Evolutionary conservation across 2,113 vertebrate genomes (phyloP).

Genomic region (Periophthalmus modestus): DNA sequence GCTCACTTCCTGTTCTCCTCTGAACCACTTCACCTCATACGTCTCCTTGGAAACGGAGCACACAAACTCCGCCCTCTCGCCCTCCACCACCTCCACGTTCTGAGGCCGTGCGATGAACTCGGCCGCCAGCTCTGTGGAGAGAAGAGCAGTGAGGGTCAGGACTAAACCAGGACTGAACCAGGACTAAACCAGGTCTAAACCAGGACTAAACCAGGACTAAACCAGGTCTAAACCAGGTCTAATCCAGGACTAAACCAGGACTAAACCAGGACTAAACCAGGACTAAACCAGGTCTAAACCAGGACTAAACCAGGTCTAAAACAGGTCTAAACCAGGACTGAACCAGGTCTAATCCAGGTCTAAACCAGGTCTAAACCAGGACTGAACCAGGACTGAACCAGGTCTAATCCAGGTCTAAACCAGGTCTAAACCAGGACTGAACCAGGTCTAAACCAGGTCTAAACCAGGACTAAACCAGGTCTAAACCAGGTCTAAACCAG

Average conservation of each 20-base stretch:
- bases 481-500: not conserved
- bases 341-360: no score
- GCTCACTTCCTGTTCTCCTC: slow-evolving; percentile 80
- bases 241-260: not conserved
- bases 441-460: not conserved
- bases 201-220: not conserved
- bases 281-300: not conserved
- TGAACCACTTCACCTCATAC: slow-evolving; percentile 89
- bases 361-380: not conserved
- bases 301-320: not conserved
- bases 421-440: not conserved
- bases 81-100: slow-evolving; percentile 93
- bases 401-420: not conserved
- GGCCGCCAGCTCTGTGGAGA: slow-evolving; percentile 88
- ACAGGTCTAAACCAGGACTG: not conserved
- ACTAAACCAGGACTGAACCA: not conserved
- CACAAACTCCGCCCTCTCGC: slow-evolving; percentile 91
- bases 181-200: not conserved
- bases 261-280: not conserved
- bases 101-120: slow-evolving; percentile 94
- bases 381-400: not conserved
- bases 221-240: not conserved
- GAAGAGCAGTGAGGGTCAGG: no score
- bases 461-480: not conserved
- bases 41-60: slow-evolving; percentile 94